Evolutionary conservation across 2,797 vertebrate species (phyloP), one percentile per base, ranked within the genome.

Genomic region (Cyprinodon diabolis): DNA sequence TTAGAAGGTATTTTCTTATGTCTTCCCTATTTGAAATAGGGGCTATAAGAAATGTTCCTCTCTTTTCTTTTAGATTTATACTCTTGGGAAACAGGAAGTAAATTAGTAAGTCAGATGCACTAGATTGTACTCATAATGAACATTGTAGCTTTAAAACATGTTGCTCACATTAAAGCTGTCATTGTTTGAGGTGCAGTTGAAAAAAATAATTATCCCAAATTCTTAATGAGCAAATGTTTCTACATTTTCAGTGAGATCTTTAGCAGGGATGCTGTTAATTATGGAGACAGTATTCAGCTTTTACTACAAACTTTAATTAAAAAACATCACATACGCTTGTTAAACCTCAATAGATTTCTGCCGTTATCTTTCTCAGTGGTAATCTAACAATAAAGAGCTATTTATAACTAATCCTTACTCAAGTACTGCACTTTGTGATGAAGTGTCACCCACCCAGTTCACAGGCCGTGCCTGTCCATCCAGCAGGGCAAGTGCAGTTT

Each of bases 391-490:
- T 62, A 49, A 15, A 19, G 45, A 19, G 17, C 6, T 45, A 37
- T 63, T 73, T 63, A 56, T 58, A 72, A 70, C 58, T 51, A 72
- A 81, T 74, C 13, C 1, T 10, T 19, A 2, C 69, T 75, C 68
- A 8, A 66, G n/a, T 47, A 23, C n/a, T 12, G n/a, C 54, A 40
- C 60, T 21, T 37, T 2, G 71, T 58, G 63, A 37, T 80, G 85
- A 78, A 69, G 68, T 48, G 76, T 77, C 43, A 52, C 87, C 96
- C 87, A 98, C 98, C 97, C 51, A 87, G 90, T 84, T 99, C 97
- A 1, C 98, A 99, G 75, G 95, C 95, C 23, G 89, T 75, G n/a
- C 97, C 97, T 0, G 75, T 94, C 97, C 97, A 98, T 0, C 97
- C 97, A 0, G 84, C 82, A 0, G 88, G 90, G 56, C 98, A 99